Base-by-base conservation (phyloP, 2,888 invertebrate genomes). In the Xestia xanthographa region DNA sequence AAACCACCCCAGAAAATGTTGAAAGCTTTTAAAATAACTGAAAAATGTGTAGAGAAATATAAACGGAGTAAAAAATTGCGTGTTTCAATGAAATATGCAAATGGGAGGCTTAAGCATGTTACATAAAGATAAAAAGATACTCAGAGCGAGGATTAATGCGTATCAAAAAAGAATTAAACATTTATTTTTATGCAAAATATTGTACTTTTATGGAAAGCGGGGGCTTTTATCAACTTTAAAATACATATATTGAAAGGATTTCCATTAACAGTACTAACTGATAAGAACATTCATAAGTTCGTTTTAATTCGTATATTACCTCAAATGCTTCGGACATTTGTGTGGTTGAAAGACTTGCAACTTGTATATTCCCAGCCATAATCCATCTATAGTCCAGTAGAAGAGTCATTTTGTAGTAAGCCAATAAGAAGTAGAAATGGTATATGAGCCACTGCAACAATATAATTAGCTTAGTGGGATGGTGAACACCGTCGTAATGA, bases 11-110 rank as follows among this genome's bases (percentile, higher is more conserved):
- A 43, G 38, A 69, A 65, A 66, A 79, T 41, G 60, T 66, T 67
- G 43, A 67, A 75, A 78, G 75, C 75, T 80, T 80, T 84, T 77
- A 68, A 77, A 85, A 81, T 74, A 70, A 79, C 76, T 68, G 53
- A 76, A 87, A 75, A 80, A 77, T 68, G 45, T 60, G 62, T 58
- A 56, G 72, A 70, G 66, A 58, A 79, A 80, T 72, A 84, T 77
- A 60, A 68, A 75, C 63, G 43, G 58, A 50, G 65, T 66, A 83
- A 73, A 82, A 79, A 72, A 26, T 43, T 34, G 48, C 79, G 53
- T 80, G 65, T 86, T 87, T 84, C 76, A 87, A 87, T 87, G 77
- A 79, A 80, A 83, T 74, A 83, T 86, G 84, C 75, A 84, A 86
- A 87, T 87, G 80, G 68, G 79, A 67, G 77, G 86, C 80, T 87